phyloP scores from a whole-genome alignment of 2,888 invertebrate species.

The Hermaeophaga mercurialis region DNA sequence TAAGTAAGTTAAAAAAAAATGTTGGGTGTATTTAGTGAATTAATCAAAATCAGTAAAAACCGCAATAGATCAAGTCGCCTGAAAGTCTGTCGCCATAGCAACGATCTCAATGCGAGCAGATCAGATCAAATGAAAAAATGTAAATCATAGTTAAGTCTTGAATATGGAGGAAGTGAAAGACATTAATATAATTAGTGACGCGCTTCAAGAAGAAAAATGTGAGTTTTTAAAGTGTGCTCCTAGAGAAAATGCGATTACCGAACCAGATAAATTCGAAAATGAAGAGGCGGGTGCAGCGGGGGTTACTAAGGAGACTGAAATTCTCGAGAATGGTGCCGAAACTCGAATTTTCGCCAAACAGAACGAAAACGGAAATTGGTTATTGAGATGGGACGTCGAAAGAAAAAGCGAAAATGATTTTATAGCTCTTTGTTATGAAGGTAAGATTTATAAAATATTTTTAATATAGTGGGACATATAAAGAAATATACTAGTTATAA shows the following conservation, averaged over 20 bases:
- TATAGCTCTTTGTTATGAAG: constrained; percentile 63
- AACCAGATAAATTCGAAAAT: constrained; percentile 19
- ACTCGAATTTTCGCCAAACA: constrained; percentile 58
- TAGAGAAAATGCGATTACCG: constrained; percentile 39
- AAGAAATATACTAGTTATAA: constrained; percentile 16
- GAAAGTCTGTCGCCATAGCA: constrained; percentile 56
- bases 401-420: constrained; percentile 59
- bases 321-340: constrained; percentile 23
- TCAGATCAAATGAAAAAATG: constrained; percentile 23
- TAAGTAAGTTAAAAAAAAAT: too few species aligned
- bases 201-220: constrained; percentile 37
- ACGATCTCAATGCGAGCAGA: constrained; percentile 40
- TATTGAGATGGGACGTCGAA: constrained; percentile 59
- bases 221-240: constrained; percentile 48
- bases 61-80: constrained; percentile 46
- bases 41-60: constrained; percentile 11
- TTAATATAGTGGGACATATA: constrained; percentile 15
- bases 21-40: constrained; percentile 4
- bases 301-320: constrained; percentile 28
- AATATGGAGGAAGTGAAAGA: constrained; percentile 34
- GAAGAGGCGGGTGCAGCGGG: constrained; percentile 23
- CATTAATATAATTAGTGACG: constrained; percentile 30
- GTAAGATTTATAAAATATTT: too few species aligned
- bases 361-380: constrained; percentile 54
- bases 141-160: constrained; percentile 22